A percentile compares a stretch with the other conserved stretches of the same genome.
Evolutionary conservation across 2,888 invertebrate species (phyloP).

Genomic region (Meteorus cinctellus): DNA sequence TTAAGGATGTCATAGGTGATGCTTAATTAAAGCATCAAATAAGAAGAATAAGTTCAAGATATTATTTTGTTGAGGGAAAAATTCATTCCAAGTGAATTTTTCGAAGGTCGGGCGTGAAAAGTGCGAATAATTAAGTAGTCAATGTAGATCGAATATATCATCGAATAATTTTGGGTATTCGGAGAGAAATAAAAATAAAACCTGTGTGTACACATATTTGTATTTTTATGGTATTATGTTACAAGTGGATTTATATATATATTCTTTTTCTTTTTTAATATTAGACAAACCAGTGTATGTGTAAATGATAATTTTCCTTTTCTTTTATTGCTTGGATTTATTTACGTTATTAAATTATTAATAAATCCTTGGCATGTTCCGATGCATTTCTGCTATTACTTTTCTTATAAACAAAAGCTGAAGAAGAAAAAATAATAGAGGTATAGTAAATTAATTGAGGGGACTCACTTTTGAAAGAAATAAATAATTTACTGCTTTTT

Average conservation of each 20-base stretch:
- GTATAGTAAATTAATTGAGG: too few species aligned
- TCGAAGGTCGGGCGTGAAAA: conserved; percentile 38
- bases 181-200: neutral
- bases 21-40: neutral
- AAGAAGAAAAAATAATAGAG: neutral
- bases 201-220: conserved; percentile 60
- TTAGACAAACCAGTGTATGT: too few species aligned
- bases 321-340: neutral
- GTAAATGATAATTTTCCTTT: neutral
- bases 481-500: too few species aligned
- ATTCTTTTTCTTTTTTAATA: neutral
- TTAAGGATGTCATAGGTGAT: neutral
- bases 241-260: too few species aligned
- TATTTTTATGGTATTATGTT: conserved; percentile 66
- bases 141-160: conserved; percentile 39
- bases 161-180: conserved; percentile 23
- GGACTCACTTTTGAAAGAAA: too few species aligned
- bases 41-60: neutral
- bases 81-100: neutral
- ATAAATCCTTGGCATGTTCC: too few species aligned
- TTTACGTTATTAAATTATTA: neutral
- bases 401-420: neutral
- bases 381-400: too few species aligned
- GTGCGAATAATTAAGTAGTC: conserved; percentile 45
- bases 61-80: neutral